Conservation (phyloP, 2,888 invertebrate genomes). For the Phlogophora meticulosa region DNA sequence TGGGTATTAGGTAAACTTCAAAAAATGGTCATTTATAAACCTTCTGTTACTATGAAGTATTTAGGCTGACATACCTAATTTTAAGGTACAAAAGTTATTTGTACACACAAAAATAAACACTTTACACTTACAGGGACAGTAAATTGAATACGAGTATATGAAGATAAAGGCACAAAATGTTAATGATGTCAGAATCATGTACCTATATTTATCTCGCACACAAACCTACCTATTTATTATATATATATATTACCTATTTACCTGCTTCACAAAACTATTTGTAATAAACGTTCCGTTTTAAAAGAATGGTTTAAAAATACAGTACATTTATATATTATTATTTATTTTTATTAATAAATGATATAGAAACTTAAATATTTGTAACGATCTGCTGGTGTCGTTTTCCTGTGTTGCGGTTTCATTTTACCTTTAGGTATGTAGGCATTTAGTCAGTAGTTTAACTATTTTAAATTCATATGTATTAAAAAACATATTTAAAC, state of each 20-base stretch:
- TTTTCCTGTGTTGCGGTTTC: slow-evolving; percentile 29
- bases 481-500: background rate
- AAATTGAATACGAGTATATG: too few species aligned
- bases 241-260: slow-evolving; percentile 12
- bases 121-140: too few species aligned
- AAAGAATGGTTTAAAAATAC: background rate
- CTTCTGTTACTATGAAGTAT: too few species aligned
- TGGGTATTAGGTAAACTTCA: too few species aligned
- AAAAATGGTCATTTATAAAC: too few species aligned
- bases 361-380: slow-evolving; percentile 3
- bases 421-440: slow-evolving; percentile 2
- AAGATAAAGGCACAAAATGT: too few species aligned
- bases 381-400: background rate
- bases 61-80: too few species aligned
- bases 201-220: too few species aligned
- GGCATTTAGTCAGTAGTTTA: background rate
- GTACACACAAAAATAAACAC: too few species aligned
- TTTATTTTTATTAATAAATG: background rate
- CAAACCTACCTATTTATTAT: too few species aligned
- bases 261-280: slow-evolving; percentile 3
- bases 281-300: slow-evolving; percentile 6
- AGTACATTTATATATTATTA: slow-evolving; percentile 4
- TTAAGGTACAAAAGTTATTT: too few species aligned
- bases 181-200: too few species aligned
- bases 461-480: background rate